Evolutionary conservation across 2,888 invertebrate genomes (phyloP).

Genomic region (Bellardia bayeri): DNA sequence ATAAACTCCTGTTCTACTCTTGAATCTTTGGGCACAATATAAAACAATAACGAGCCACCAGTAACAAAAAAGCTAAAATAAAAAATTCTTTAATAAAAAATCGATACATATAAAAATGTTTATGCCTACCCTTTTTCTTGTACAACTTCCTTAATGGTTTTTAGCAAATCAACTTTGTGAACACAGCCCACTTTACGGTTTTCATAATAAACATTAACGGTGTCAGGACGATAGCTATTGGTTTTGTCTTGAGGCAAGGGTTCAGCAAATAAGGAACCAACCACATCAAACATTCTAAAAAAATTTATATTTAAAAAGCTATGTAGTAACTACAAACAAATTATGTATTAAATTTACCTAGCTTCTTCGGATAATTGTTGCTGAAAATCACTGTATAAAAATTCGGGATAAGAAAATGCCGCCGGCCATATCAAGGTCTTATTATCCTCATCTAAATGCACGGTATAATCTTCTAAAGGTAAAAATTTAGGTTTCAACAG

Average conservation of each 20-base stretch:
- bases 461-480: conserved; percentile 87
- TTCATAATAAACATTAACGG: conserved; percentile 90
- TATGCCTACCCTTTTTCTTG: conserved; percentile 83
- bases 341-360: conserved; percentile 83
- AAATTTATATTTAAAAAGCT: background rate
- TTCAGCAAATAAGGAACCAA: conserved; percentile 89
- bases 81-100: conserved; percentile 1
- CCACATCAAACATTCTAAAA: conserved; percentile 86
- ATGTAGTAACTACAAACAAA: too few relatives aligned
- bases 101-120: background rate
- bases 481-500: conserved; percentile 88
- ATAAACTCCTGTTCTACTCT: conserved; percentile 81
- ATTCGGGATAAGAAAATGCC: conserved; percentile 94
- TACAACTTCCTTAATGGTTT: conserved; percentile 87
- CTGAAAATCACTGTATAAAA: conserved; percentile 93
- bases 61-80: conserved; percentile 80
- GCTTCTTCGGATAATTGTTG: conserved; percentile 91
- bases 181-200: conserved; percentile 87
- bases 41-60: conserved; percentile 82
- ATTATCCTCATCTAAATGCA: conserved; percentile 86
- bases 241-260: conserved; percentile 90
- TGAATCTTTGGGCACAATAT: conserved; percentile 81
- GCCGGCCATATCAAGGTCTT: conserved; percentile 93
- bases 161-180: conserved; percentile 86
- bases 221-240: conserved; percentile 86